phyloP scores from a whole-genome alignment of 92 coral and sea anemone species.

The Heliopora coerulea region DNA sequence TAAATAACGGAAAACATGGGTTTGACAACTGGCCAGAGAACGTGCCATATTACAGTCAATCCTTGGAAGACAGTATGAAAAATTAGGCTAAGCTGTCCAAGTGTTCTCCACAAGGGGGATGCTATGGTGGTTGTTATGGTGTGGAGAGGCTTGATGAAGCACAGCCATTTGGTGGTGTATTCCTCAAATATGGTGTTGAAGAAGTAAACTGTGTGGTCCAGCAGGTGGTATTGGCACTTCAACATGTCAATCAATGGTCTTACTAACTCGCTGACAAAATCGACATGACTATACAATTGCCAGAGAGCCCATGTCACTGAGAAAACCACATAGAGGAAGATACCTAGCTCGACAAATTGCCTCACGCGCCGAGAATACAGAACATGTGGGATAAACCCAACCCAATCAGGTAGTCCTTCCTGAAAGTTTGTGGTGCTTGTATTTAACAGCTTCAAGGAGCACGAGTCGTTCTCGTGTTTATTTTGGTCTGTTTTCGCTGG shows the following conservation, averaged over 20 bases:
- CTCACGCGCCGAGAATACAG: constrained; percentile 76
- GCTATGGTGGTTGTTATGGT: constrained; percentile 70
- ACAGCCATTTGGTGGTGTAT: constrained; percentile 84
- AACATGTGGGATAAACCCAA: constrained; percentile 69
- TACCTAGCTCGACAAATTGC: constrained; percentile 58
- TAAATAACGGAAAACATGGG: constrained; percentile 55
- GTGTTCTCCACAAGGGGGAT: constrained; percentile 62
- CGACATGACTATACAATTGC: constrained; percentile 96
- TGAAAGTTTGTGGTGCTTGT: constrained; percentile 46
- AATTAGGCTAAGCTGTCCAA: constrained; percentile 51
- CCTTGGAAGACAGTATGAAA: constrained; percentile 57
- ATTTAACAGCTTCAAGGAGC: background rate
- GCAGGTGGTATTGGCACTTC: constrained; percentile 68
- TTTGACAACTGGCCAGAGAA: constrained; percentile 43
- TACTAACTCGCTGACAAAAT: constrained; percentile 77
- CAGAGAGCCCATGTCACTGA: constrained; percentile 97
- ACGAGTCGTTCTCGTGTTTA: constrained; percentile 6
- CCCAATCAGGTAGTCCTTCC: constrained; percentile 96
- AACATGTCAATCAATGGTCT: constrained; percentile 77
- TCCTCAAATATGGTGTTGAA: constrained; percentile 77
- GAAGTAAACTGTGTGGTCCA: constrained; percentile 71
- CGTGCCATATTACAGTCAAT: background rate
- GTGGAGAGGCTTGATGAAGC: constrained; percentile 82
- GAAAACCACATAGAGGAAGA: constrained; percentile 74
- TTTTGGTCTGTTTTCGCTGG: background rate